A percentile compares a stretch with the other conserved stretches of the same genome.
phyloP scores from a whole-genome alignment of 2,113 vertebrate genomes.

The Brachypodius melanocephalos region DNA sequence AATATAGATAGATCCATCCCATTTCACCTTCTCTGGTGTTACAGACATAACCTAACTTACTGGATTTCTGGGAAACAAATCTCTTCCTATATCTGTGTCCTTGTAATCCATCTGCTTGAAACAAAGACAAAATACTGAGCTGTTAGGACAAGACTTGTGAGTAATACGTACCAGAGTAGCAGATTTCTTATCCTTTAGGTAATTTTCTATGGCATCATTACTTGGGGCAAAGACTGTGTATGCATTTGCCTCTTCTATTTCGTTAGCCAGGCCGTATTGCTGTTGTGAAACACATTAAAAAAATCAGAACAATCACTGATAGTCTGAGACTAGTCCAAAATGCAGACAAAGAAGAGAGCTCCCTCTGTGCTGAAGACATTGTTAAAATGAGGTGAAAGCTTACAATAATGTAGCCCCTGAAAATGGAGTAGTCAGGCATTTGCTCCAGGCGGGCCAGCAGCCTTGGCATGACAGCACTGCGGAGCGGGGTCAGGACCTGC shows the following conservation, averaged over 20 bases:
- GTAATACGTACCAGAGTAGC: slow-evolving; percentile 75
- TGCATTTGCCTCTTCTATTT: slow-evolving; percentile 73
- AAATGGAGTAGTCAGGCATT: slow-evolving; percentile 84
- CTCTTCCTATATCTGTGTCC: background rate
- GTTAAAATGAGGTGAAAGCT: slow-evolving; percentile 5
- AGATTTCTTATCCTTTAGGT: slow-evolving; percentile 72
- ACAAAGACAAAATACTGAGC: background rate
- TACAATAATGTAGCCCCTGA: slow-evolving; percentile 83
- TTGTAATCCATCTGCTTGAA: background rate
- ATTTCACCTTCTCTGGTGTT: background rate
- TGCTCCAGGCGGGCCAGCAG: slow-evolving; percentile 78
- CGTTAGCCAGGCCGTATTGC: slow-evolving; percentile 79
- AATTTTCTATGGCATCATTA: slow-evolving; percentile 79
- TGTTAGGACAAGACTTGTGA: background rate
- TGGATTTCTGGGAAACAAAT: background rate
- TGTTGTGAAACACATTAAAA: slow-evolving; percentile 49
- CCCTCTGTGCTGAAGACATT: background rate
- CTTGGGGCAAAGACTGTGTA: slow-evolving; percentile 89
- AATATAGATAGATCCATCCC: background rate
- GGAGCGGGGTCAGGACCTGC: slow-evolving; percentile 84
- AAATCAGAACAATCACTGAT: background rate
- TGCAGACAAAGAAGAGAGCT: background rate
- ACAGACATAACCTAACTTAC: background rate
- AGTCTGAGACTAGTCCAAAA: background rate
- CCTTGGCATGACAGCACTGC: slow-evolving; percentile 74